These are phyloP conservation scores for Lepus europaeus DNA, from an alignment of 2,113 vertebrate genomes.

Conservation along the genomic window DNA sequence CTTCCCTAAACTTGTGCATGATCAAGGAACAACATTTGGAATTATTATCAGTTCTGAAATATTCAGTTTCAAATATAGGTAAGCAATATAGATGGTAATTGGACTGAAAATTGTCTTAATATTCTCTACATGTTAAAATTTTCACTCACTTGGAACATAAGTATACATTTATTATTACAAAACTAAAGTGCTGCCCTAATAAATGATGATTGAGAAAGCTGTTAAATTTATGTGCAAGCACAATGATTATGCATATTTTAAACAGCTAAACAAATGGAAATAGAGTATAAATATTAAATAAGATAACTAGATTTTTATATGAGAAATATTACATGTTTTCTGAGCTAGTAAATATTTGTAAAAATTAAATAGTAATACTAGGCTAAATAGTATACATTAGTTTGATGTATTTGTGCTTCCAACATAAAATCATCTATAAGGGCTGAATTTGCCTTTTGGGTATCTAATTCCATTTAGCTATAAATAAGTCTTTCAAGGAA, in stretches of 20 bases:
- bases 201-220: conserved; percentile 18
- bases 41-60: conserved; percentile 52
- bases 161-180: background rate
- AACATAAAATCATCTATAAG: conserved; percentile 46
- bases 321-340: conserved; percentile 33
- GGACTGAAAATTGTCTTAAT: conserved; percentile 25
- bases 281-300: conserved; percentile 43
- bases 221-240: conserved; percentile 43
- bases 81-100: conserved; percentile 28
- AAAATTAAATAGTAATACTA: conserved; percentile 41
- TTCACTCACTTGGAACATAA: conserved; percentile 21
- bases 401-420: conserved; percentile 12
- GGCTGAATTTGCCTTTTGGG: conserved; percentile 17
- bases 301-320: background rate
- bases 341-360: conserved; percentile 33
- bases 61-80: conserved; percentile 43
- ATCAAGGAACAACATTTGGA: background rate
- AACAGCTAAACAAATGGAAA: conserved; percentile 53
- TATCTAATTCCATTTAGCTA: conserved; percentile 36
- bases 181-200: conserved; percentile 14
- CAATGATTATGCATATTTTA: background rate
- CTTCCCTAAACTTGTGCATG: conserved; percentile 24
- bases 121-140: conserved; percentile 2
- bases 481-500: conserved; percentile 45
- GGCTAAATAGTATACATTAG: background rate